Base-by-base conservation (phyloP, 2,888 invertebrate species). In the Pseudococcus viburni region DNA sequence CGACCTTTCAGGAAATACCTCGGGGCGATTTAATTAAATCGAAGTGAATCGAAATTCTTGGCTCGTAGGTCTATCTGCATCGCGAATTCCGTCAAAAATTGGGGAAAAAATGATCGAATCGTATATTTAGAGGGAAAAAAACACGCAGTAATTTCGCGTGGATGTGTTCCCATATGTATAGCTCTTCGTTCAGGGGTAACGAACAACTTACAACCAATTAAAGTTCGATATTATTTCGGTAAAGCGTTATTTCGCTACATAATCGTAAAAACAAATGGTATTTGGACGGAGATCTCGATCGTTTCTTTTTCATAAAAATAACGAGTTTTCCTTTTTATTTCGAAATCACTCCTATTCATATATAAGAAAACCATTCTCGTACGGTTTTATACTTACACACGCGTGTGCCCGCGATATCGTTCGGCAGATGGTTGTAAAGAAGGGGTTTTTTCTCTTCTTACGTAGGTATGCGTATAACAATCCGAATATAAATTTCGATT, bases 221-320 rank as follows among this genome's bases (percentile, higher is more conserved):
- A 73, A 73, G 68, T 73, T 73, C 68, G 68, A 73, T 73, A 73
- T 73, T 73, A 73, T 73, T 73, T 73, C 68, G 68, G 12, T 73
- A 33, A 73, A 73, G 26, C 26, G 68, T 73, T 73, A 73, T 73
- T 73, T 73, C 33, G 68, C 11, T 73, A 73, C 68, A 33, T 73
- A 73, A 73, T 73, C 68, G 68, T 73, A 73, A 73, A 73, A 73
- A 73, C 68, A 26, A 73, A 73, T 73, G 26, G 68, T 73, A 73
- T 73, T 73, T 26, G 68, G 68, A 59, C 59, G 59, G 19, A 26
- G 68, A 73, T 73, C 68, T 73, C 68, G 68, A 73, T 73, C 11
- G 68, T 73, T 73, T 33, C 68, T 22, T 73, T 73, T 73, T 73
- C 68, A 33, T 73, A 73, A 73, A 73, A 73, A 73, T 73, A 73